A percentile compares a stretch with the other conserved stretches of the same genome.
These are phyloP conservation scores for Syrrhaptes paradoxus DNA, from an alignment of 2,113 vertebrate species.

Conservation along the genomic window DNA sequence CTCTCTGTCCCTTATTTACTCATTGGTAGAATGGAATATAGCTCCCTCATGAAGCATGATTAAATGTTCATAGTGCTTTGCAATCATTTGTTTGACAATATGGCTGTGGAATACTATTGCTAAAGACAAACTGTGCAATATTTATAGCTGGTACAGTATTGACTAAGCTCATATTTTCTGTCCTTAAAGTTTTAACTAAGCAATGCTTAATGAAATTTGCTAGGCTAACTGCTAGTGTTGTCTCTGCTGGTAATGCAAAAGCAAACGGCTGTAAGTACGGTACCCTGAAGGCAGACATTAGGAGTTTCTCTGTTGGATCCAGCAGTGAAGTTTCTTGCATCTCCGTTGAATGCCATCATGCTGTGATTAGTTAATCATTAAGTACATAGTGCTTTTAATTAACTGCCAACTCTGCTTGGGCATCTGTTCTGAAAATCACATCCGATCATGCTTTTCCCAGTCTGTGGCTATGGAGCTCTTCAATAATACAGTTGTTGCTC, in stretches of 20 bases:
- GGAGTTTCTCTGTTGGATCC: slow-evolving; percentile 68
- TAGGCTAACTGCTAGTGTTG: slow-evolving; percentile 26
- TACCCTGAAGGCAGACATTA: slow-evolving; percentile 71
- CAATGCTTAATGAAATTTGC: slow-evolving; percentile 59
- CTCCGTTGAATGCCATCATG: slow-evolving; percentile 68
- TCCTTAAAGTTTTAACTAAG: slow-evolving; percentile 34
- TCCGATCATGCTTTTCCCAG: slow-evolving; percentile 55
- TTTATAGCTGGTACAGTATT: neutral
- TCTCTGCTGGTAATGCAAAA: slow-evolving; percentile 52
- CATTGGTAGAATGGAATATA: neutral
- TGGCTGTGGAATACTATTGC: neutral
- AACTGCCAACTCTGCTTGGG: slow-evolving; percentile 74
- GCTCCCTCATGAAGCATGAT: neutral
- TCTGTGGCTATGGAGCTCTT: slow-evolving; percentile 49
- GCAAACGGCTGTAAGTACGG: slow-evolving; percentile 49
- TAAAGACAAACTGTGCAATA: neutral
- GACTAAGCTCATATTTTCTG: neutral
- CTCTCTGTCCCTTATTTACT: neutral
- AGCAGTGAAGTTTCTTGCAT: slow-evolving; percentile 70
- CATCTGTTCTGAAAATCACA: slow-evolving; percentile 75
- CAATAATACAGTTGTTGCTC: slow-evolving; percentile 22
- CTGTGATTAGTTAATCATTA: slow-evolving; percentile 84
- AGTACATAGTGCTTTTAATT: slow-evolving; percentile 79
- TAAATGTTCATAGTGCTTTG: neutral
- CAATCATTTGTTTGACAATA: neutral